Evolutionary conservation across 1,140 invertebrate species (phyloP), one percentile per base, ranked within the genome.

Genomic region (Drosophila erecta): DNA sequence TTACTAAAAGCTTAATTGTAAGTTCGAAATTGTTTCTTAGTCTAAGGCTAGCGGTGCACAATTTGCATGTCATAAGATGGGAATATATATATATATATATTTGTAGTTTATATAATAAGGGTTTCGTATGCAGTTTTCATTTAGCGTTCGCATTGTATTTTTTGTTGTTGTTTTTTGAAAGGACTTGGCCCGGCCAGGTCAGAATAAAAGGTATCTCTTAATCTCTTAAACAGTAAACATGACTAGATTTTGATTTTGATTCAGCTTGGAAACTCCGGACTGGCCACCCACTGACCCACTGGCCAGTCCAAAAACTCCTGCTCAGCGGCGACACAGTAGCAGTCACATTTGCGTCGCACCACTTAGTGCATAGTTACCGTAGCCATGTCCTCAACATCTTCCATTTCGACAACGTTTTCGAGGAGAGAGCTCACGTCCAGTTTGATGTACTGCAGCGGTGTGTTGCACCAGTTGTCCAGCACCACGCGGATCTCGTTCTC

Each of bases 351-450:
- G 37, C 30, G 5, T 17, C 15, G 15, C 30, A 17, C 12, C 38
- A 24, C 55, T 75, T 64, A 72, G 50, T 49, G 54, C 70, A 83
- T 87, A 91, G 81, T 92, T 92, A 91, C 89, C 91, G 77, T 91
- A 49, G 81, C 86, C 91, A 90, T 91, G 41, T 93, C 91, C 72
- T 92, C 90, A 15, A 93, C 93, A 81, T 94, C 94, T 80, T 95
- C 95, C 94, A 95, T 95, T 78, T 94, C 94, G 10, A 94, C 93
- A 1, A 95, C 95, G 78, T 95, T 96, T 92, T 98, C 97, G 11
- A 98, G 93, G 49, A 98, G 92, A 5, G 95, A 95, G 15, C 96
- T 95, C 8, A 97, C 94, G 92, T 98, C 97, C 58, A 98, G 90
- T 64, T 94, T 93, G 17, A 94, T 94, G 85, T 95, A 94, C 70